phyloP scores from a whole-genome alignment of 2,888 invertebrate genomes.

The Ennomos fuscantarius region DNA sequence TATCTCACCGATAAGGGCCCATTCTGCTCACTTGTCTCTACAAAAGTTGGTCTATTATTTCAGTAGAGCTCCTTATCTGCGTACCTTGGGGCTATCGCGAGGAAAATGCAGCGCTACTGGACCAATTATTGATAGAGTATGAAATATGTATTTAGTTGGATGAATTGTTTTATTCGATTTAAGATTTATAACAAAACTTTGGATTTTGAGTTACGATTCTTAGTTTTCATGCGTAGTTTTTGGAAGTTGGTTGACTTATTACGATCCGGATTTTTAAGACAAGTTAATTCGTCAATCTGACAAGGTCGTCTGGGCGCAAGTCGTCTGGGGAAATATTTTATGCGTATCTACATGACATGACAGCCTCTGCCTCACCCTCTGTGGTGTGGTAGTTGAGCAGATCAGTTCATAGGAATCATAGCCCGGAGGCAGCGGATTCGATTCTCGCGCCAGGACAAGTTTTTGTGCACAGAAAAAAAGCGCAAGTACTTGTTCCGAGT shows the following conservation, averaged over 20 bases:
- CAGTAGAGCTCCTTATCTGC: slow-evolving; percentile 49
- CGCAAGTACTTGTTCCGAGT: too few relatives aligned
- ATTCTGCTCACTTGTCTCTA: slow-evolving; percentile 57
- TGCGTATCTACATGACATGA: too few relatives aligned
- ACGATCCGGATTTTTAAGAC: neutral
- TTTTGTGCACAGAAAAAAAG: too few relatives aligned
- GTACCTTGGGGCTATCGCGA: slow-evolving; percentile 50
- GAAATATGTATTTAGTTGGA: slow-evolving; percentile 78
- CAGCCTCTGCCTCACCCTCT: too few relatives aligned
- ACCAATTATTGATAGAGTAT: slow-evolving; percentile 58
- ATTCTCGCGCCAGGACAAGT: too few relatives aligned
- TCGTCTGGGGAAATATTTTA: too few relatives aligned
- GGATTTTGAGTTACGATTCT: slow-evolving; percentile 9
- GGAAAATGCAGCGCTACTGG: slow-evolving; percentile 37
- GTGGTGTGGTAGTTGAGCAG: too few relatives aligned
- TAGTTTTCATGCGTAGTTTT: slow-evolving; percentile 8
- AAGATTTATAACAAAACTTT: slow-evolving; percentile 25
- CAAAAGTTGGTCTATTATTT: slow-evolving; percentile 78
- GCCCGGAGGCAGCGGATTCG: too few relatives aligned
- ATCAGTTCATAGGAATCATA: too few relatives aligned
- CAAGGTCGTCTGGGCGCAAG: too few relatives aligned
- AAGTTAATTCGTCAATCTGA: slow-evolving; percentile 7
- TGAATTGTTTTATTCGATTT: slow-evolving; percentile 45
- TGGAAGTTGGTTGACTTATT: slow-evolving; percentile 5
- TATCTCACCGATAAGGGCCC: slow-evolving; percentile 59